A percentile compares a stretch with the other conserved stretches of the same genome.
Evolutionary conservation across 2,797 vertebrate genomes (phyloP).

Genomic region (Ambastaia sidthimunki): DNA sequence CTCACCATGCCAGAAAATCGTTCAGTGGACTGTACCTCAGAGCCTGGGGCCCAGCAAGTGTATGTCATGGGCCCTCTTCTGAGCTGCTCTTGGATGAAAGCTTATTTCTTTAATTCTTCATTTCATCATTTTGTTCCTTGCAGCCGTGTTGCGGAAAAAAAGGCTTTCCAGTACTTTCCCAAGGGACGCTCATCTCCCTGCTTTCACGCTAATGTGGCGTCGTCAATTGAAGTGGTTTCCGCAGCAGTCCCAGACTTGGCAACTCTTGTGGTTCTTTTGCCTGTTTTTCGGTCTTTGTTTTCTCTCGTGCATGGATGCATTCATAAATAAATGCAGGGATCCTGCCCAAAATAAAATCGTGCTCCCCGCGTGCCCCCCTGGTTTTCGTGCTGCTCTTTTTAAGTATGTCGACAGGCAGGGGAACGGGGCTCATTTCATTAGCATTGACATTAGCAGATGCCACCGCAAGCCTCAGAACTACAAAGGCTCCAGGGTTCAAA

Average conservation of each 20-base stretch:
- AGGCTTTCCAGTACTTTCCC: conserved; percentile 61
- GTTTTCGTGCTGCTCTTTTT: conserved; percentile 61
- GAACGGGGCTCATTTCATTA: conserved; percentile 68
- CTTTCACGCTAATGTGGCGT: conserved; percentile 58
- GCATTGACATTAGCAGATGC: conserved; percentile 78
- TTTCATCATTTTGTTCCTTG: conserved; percentile 42
- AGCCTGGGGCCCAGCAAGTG: conserved; percentile 22
- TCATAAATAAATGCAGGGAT: conserved; percentile 58
- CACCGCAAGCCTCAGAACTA: conserved; percentile 74
- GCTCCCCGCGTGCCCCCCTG: conserved; percentile 20
- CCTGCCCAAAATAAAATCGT: conserved; percentile 49
- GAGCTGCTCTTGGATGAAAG: conserved; percentile 31
- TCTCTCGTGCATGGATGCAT: conserved; percentile 65
- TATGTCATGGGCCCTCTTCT: conserved; percentile 18
- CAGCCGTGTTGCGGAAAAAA: conserved; percentile 43
- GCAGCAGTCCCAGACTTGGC: conserved; percentile 51
- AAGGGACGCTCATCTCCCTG: conserved; percentile 55
- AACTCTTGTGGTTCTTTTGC: conserved; percentile 53
- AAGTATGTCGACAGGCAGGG: conserved; percentile 64
- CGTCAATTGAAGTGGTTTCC: conserved; percentile 59
- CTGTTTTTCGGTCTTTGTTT: conserved; percentile 60
- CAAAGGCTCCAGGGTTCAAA: conserved; percentile 77
- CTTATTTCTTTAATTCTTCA: conserved; percentile 49
- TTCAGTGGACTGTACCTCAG: conserved; percentile 29
- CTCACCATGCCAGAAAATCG: conserved; percentile 31